Evolutionary conservation across 2,797 vertebrate genomes (phyloP).

Genomic region (Cynopterus sphinx): DNA sequence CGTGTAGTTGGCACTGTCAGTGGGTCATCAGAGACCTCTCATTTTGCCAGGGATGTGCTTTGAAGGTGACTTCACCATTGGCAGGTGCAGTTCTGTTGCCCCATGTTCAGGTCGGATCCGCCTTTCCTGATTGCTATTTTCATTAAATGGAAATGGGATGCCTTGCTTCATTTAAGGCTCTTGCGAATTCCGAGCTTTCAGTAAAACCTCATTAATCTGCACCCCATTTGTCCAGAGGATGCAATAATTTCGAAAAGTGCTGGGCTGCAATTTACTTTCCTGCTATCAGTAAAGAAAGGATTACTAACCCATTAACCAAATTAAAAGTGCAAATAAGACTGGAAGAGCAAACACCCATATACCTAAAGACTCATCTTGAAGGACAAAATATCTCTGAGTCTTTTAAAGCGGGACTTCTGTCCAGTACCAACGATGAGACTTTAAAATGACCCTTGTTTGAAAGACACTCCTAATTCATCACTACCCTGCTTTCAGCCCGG

Average conservation of each 20-base stretch:
- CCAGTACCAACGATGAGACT: background rate
- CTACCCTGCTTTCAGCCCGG: background rate
- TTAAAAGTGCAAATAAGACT: slow-evolving; percentile 70
- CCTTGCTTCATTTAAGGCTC: slow-evolving; percentile 47
- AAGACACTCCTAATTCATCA: background rate
- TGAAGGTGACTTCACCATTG: background rate
- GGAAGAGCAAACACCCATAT: slow-evolving; percentile 50
- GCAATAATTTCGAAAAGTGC: slow-evolving; percentile 64
- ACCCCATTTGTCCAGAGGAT: slow-evolving; percentile 63
- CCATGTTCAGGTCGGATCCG: slow-evolving; percentile 7
- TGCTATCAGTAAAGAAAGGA: slow-evolving; percentile 61
- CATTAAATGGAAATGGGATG: slow-evolving; percentile 49
- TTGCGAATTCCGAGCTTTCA: slow-evolving; percentile 38
- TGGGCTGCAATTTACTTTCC: slow-evolving; percentile 60
- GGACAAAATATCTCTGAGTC: background rate
- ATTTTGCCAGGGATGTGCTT: background rate
- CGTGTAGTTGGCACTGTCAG: background rate
- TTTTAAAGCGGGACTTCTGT: background rate
- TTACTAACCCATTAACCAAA: slow-evolving; percentile 68
- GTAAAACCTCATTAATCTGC: slow-evolving; percentile 70
- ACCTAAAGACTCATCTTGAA: slow-evolving; percentile 31
- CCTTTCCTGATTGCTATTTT: slow-evolving; percentile 51
- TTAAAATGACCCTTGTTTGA: background rate
- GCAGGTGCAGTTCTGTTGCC: background rate
- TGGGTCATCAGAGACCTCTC: background rate